Conservation (phyloP, 2,113 vertebrate genomes). For the Syrmaticus mikado region DNA sequence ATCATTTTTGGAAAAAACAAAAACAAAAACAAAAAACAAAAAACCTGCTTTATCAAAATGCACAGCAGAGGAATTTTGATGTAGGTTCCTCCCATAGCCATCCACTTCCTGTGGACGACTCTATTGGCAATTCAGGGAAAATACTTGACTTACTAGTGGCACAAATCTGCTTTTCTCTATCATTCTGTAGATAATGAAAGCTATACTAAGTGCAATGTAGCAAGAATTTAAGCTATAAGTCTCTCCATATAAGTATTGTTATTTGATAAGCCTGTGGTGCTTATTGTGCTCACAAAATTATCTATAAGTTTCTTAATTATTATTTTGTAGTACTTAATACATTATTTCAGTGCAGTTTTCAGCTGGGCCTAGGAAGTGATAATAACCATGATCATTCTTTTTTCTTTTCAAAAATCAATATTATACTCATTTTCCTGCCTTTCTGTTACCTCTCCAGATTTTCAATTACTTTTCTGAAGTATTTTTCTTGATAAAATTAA, state of each 20-base stretch:
- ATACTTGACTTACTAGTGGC: not conserved
- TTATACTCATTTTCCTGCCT: not conserved
- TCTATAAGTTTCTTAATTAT: not conserved
- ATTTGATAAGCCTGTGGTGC: not conserved
- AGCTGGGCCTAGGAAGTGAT: not conserved
- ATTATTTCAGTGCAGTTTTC: not conserved
- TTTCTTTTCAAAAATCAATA: constrained; percentile 1
- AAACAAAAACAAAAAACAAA: not conserved
- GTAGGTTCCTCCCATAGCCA: not conserved
- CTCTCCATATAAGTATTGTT: not conserved
- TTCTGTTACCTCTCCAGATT: not conserved
- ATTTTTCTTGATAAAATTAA: constrained; percentile 29
- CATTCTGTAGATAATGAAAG: not conserved
- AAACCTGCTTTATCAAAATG: not conserved
- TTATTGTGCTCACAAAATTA: not conserved
- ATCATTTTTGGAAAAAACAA: not conserved
- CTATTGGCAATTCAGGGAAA: not conserved
- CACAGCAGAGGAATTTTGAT: not conserved
- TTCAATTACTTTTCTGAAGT: not conserved
- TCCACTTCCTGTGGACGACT: not conserved
- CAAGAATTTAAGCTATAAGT: not conserved
- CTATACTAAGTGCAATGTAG: not conserved
- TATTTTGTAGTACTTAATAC: not conserved
- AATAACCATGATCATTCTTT: not conserved
- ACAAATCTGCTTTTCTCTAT: not conserved